A percentile compares a stretch with the other conserved stretches of the same genome.
Conservation (phyloP, 2,797 vertebrate species). For the Eulemur albifrons region DNA sequence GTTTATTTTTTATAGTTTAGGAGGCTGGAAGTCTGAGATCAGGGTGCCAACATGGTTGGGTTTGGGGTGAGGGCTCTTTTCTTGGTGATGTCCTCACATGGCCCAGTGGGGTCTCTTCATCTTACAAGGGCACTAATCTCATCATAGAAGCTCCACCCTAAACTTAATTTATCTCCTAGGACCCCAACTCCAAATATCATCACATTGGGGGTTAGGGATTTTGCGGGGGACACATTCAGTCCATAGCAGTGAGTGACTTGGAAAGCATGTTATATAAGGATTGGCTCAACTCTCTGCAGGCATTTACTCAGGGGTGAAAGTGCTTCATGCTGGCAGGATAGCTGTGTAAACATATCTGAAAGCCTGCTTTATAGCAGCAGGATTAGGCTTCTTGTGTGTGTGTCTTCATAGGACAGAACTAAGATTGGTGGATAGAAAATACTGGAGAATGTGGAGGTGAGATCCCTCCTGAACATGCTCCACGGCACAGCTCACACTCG, state of each 20-base stretch:
- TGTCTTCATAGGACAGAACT: not conserved
- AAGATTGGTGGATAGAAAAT: not conserved
- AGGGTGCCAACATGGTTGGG: not conserved
- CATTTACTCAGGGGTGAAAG: not conserved
- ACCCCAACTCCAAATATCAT: not conserved
- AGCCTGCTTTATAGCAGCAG: not conserved
- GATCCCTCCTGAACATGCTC: not conserved
- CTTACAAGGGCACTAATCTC: not conserved
- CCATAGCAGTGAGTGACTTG: not conserved
- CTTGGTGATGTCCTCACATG: not conserved
- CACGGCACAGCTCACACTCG: not conserved
- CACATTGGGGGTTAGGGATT: not conserved
- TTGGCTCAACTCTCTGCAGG: not conserved
- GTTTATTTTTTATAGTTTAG: not conserved
- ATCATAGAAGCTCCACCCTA: not conserved
- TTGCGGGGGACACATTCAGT: not conserved
- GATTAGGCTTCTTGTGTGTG: not conserved
- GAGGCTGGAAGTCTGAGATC: not conserved
- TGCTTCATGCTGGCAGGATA: not conserved
- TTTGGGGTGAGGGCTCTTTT: not conserved
- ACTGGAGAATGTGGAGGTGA: not conserved
- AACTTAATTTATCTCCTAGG: not conserved
- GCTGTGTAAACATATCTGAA: not conserved
- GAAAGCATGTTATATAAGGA: not conserved
- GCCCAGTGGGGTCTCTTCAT: not conserved